phyloP scores from a whole-genome alignment of 2,113 vertebrate species.

The Chloropsis hardwickii region DNA sequence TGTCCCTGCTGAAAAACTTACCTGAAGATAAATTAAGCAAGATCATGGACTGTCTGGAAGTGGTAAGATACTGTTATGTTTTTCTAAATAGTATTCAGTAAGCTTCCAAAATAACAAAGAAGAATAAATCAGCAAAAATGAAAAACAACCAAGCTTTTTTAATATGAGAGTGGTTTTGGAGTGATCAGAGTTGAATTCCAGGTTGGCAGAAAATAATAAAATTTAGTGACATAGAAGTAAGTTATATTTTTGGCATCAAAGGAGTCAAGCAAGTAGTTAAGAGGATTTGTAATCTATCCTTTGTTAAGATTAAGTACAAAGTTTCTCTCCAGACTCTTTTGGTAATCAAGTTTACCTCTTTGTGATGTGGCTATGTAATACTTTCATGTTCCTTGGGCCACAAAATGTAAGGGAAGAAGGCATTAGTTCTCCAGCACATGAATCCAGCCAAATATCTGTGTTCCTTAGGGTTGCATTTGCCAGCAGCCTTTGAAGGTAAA shows the following conservation, averaged over 20 bases:
- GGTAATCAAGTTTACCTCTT: not conserved
- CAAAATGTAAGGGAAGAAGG: not conserved
- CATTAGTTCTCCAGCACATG: not conserved
- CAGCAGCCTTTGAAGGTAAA: not conserved
- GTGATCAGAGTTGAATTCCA: slow-evolving; percentile 30
- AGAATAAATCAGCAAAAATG: not conserved
- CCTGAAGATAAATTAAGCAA: slow-evolving; percentile 91
- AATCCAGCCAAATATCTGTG: not conserved
- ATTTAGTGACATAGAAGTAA: slow-evolving; percentile 39
- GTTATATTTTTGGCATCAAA: not conserved
- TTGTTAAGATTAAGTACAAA: slow-evolving; percentile 13
- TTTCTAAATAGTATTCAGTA: not conserved
- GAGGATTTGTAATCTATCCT: not conserved
- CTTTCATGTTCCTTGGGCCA: not conserved
- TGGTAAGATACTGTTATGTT: slow-evolving; percentile 77
- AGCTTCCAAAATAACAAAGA: not conserved
- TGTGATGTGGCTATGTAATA: not conserved
- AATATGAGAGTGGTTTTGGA: slow-evolving; percentile 1
- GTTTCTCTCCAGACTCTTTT: not conserved
- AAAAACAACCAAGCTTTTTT: not conserved
- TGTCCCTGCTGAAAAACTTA: slow-evolving; percentile 86
- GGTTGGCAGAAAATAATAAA: slow-evolving; percentile 33
- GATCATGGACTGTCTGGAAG: slow-evolving; percentile 91
- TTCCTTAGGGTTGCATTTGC: not conserved
- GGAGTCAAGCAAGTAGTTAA: not conserved